Evolutionary conservation across 2,888 invertebrate species (phyloP).

Genomic region (Lutraria lutraria): DNA sequence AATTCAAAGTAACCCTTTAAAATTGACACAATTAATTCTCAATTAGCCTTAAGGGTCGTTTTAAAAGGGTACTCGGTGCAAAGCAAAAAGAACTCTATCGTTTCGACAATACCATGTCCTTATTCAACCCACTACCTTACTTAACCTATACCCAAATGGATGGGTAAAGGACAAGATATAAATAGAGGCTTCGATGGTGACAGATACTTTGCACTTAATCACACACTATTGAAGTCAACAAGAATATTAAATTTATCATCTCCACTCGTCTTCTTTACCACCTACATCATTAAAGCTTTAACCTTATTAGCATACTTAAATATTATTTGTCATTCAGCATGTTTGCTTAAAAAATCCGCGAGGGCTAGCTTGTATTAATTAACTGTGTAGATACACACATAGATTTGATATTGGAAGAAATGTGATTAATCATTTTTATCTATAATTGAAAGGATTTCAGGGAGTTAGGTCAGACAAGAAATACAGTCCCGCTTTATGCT

Average conservation of each 20-base stretch:
- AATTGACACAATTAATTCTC: conserved; percentile 67
- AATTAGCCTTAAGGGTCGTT: conserved; percentile 64
- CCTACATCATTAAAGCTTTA: background rate
- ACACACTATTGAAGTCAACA: conserved; percentile 39
- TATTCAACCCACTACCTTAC: conserved; percentile 61
- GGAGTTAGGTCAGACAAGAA: no score
- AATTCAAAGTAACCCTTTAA: conserved; percentile 55
- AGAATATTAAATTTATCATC: conserved; percentile 5
- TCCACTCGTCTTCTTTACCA: background rate
- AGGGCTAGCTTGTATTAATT: background rate
- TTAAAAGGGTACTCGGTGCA: conserved; percentile 49
- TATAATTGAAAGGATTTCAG: background rate
- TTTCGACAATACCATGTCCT: conserved; percentile 61
- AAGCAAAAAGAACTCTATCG: conserved; percentile 48
- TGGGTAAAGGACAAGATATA: conserved; percentile 65
- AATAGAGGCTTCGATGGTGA: conserved; percentile 22
- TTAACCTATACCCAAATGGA: conserved; percentile 57
- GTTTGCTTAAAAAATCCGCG: conserved; percentile 18
- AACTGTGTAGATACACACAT: background rate
- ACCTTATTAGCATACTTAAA: conserved; percentile 18
- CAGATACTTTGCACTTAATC: conserved; percentile 34
- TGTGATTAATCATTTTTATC: background rate
- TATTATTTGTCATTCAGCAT: conserved; percentile 19
- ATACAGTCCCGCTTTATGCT: no score
- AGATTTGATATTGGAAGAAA: background rate